Evolutionary conservation across 2,113 vertebrate species (phyloP), one percentile per base, ranked within the genome.

Genomic region (Odocoileus hemionus): DNA sequence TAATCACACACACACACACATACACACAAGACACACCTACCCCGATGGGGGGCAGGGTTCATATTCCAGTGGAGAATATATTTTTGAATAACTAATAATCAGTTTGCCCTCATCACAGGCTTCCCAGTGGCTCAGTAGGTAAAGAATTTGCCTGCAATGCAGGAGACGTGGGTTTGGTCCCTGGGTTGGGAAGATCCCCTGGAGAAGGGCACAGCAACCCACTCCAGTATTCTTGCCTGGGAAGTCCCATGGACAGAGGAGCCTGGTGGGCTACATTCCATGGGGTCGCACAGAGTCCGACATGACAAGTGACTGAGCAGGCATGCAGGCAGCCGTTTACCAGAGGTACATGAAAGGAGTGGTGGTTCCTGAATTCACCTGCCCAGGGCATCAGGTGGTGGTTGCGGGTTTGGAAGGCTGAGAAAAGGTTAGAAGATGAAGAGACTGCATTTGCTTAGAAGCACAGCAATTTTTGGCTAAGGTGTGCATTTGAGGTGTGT

Each of bases 301-400:
- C n/a, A 39, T 23, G 19, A 39, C n/a, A 39, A 39, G 67, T 74
- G n/a, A 39, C n/a, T 39, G n/a, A 74, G 67, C 67, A 23, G n/a
- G 19, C 67, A 23, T 0, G 2, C n/a, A 36, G n/a, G 19, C n/a
- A 39, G n/a, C 11, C 1, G 1, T 2, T 19, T 47, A 74, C 21
- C 19, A 39, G 28, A 25, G 5, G 3, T 26, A 3, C 4, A 0
- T 1, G 10, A 28, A 28, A 84, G 55, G 13, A 28, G 11, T 2
- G 17, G 54, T n/a, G 4, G 8, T 70, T 78, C 67, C 89, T 19
- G 50, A 39, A 25, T 14, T 82, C 78, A 36, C 88, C 64, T 36
- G 52, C 9, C 84, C 87, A 26, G 28, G 26, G 36, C 10, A 7
- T 43, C 23, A 70, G 54, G 33, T 58, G 17, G 84, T 6, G 36